Evolutionary conservation across 2,888 invertebrate genomes (phyloP).

Genomic region (Piscicola geometra): DNA sequence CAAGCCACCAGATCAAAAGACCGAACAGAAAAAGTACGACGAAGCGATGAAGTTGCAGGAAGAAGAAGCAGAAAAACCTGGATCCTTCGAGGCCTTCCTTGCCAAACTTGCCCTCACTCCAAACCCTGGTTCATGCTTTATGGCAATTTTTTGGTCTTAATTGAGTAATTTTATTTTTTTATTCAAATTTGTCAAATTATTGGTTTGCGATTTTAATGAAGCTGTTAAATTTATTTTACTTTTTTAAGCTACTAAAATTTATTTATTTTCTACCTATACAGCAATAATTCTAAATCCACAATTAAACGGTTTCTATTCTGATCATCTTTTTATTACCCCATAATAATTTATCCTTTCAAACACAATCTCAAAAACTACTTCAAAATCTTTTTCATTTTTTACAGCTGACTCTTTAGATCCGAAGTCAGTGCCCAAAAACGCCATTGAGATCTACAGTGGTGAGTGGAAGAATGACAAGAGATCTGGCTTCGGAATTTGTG

Average conservation of each 20-base stretch:
- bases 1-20: background rate
- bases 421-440: slow-evolving; percentile 18
- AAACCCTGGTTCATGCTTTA: slow-evolving; percentile 2
- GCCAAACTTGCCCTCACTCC: background rate
- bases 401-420: slow-evolving; percentile 14
- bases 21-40: slow-evolving; percentile 1
- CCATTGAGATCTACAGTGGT: slow-evolving; percentile 88
- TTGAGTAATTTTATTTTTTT: too few relatives aligned
- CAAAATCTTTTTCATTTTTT: too few relatives aligned
- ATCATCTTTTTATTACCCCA: too few relatives aligned
- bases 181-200: too few relatives aligned
- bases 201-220: too few relatives aligned
- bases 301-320: too few relatives aligned
- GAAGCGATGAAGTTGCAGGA: slow-evolving; percentile 14
- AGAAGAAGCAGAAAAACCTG: background rate
- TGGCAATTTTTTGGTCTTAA: too few relatives aligned
- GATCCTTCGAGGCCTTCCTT: slow-evolving; percentile 8
- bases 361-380: too few relatives aligned
- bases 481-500: slow-evolving; percentile 93
- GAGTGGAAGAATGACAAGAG: slow-evolving; percentile 99
- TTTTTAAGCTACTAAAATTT: background rate
- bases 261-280: too few relatives aligned
- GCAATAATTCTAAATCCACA: too few relatives aligned
- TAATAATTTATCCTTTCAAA: too few relatives aligned
- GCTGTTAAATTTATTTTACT: too few relatives aligned